phyloP scores from a whole-genome alignment of 2,113 vertebrate species.

The Reinhardtius hippoglossoides region DNA sequence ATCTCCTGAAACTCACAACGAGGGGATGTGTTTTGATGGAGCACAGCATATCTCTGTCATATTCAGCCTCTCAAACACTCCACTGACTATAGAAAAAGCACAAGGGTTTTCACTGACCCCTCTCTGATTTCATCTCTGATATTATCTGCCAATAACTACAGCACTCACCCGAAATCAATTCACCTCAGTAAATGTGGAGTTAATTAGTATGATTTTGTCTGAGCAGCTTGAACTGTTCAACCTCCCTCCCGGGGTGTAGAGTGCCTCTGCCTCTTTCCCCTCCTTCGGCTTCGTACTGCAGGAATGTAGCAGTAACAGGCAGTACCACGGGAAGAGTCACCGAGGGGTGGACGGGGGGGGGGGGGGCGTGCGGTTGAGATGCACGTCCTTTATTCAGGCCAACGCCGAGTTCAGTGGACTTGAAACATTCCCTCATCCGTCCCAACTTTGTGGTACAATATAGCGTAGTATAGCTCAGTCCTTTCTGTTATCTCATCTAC shows the following conservation, averaged over 20 bases:
- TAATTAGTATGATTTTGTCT: conserved; percentile 41
- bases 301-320: conserved; percentile 81
- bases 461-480: conserved; percentile 6
- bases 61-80: conserved; percentile 1
- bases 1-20: conserved; percentile 9
- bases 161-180: conserved; percentile 48
- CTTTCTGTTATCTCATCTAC: background rate
- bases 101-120: conserved; percentile 8
- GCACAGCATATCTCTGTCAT: background rate
- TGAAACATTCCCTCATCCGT: conserved; percentile 42
- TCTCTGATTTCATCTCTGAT: conserved; percentile 30
- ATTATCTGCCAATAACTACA: conserved; percentile 40
- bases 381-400: conserved; percentile 45
- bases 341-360: background rate
- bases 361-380: conserved; percentile 1
- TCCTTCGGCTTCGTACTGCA: conserved; percentile 70
- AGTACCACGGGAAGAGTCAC: conserved; percentile 71
- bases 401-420: conserved; percentile 48
- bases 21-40: conserved; percentile 13
- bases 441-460: conserved; percentile 8
- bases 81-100: background rate
- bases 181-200: conserved; percentile 25
- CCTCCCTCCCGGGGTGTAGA: conserved; percentile 1
- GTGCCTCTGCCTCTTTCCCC: conserved; percentile 41
- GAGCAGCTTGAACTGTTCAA: conserved; percentile 27